Percentiles rank a stretch among this genome's conserved stretches.
Conservation (phyloP, 1,140 invertebrate genomes). For the Atta texana region DNA sequence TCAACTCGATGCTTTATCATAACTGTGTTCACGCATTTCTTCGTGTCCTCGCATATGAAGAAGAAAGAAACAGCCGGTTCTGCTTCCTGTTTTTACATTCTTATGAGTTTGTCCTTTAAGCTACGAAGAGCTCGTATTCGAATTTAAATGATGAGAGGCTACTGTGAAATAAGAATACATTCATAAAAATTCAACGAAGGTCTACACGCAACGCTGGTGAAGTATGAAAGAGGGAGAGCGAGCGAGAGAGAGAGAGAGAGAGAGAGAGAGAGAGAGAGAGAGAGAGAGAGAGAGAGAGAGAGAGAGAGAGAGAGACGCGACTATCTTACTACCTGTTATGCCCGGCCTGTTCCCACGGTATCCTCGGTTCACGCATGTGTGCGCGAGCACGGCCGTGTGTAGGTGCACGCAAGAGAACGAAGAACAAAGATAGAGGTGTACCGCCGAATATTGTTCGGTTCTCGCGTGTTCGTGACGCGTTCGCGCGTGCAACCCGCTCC, state of each 20-base stretch:
- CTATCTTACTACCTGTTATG: conserved; percentile 70
- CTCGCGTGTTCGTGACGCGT: conserved; percentile 1
- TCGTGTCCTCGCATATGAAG: too few species aligned
- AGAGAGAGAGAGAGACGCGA: conserved; percentile 31
- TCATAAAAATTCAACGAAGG: conserved; percentile 34
- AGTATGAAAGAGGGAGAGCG: neutral
- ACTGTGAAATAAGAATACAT: neutral
- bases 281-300: neutral
- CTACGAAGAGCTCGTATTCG: neutral
- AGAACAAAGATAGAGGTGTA: conserved; percentile 24
- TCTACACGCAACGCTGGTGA: conserved; percentile 22
- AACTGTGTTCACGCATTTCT: conserved; percentile 6
- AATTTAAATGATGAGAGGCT: neutral
- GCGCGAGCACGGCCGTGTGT: neutral
- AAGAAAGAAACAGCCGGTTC: neutral
- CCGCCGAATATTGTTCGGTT: conserved; percentile 55
- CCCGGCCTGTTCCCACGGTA: conserved; percentile 67
- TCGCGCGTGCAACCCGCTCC: conserved; percentile 2
- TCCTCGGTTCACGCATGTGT: conserved; percentile 48
- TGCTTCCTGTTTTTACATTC: neutral
- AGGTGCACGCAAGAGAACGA: conserved; percentile 1
- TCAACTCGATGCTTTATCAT: neutral
- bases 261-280: neutral
- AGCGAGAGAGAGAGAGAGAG: neutral
- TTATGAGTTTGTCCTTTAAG: neutral